Base-by-base conservation (phyloP, 2,888 invertebrate species). In the Heteromyza rotundicornis region DNA sequence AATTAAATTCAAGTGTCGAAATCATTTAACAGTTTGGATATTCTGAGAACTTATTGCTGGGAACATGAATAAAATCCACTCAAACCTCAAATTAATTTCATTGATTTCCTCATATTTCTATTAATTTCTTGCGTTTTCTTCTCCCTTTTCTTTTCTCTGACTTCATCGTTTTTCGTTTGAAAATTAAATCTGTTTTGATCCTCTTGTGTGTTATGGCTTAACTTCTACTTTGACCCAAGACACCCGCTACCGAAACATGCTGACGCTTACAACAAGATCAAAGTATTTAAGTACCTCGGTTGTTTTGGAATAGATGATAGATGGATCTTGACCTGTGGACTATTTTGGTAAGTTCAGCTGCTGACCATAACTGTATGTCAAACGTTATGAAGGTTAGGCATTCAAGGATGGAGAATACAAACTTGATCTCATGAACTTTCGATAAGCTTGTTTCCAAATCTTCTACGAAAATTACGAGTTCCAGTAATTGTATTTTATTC, bases 141-240 rank as follows among this genome's bases (percentile, higher is more conserved):
- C 32, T 32, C 12, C 12, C 32, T 32, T 12, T 32, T 12, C 32
- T 32, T 32, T 32, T 32, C 32, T 32, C 32, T 8, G 68, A 76
- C 67, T 73, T 75, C 69, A 77, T 71, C 70, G 73, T 77, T 75
- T 73, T 69, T 70, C 73, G 69, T 70, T 72, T 77, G 73, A 74
- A 72, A 71, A 74, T 75, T 72, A 71, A 74, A 74, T 71, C 75
- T 72, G 77, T 75, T 72, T 69, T 76, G 74, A 76, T 76, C 74
- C 75, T 72, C 71, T 74, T 76, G 74, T 74, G 76, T 75, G 77
- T 74, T 76, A 74, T 76, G 77, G 71, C 74, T 74, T 74, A 74
- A 75, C 75, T 76, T 75, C 70, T 75, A 72, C 73, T 74, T 75
- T 73, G 51, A 23, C n/a, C 19, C 40, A 59, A 70, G 74, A 73